Percentiles rank a stretch among this genome's conserved stretches.
phyloP scores from a whole-genome alignment of 2,888 invertebrate genomes.

The Labia minor region DNA sequence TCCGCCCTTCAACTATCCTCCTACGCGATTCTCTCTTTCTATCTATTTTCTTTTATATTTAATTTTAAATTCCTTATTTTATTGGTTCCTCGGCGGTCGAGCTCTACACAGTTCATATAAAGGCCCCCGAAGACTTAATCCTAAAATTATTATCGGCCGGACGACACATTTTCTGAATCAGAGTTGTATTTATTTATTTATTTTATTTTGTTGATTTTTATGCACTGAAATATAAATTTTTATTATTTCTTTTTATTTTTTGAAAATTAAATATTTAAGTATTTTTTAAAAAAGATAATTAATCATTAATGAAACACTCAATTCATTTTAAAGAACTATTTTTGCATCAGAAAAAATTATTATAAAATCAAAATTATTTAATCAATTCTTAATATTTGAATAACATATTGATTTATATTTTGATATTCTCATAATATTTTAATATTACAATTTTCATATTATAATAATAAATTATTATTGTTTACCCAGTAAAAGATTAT shows the following conservation, averaged over 20 bases:
- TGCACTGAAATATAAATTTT: not conserved
- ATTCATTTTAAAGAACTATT: too few species aligned
- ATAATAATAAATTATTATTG: too few species aligned
- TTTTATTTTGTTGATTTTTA: not conserved
- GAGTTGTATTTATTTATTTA: not conserved
- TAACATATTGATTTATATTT: too few species aligned
- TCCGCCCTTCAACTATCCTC: too few species aligned
- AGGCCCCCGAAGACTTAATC: not conserved
- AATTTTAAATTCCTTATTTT: too few species aligned
- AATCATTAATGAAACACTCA: not conserved
- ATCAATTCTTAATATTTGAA: too few species aligned
- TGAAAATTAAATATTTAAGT: constrained; percentile 17
- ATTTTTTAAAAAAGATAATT: not conserved
- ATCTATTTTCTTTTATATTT: not conserved
- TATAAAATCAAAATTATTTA: too few species aligned
- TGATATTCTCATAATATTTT: too few species aligned
- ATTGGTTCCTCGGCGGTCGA: not conserved
- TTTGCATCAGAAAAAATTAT: too few species aligned
- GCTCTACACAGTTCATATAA: not conserved
- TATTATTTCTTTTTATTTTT: constrained; percentile 14
- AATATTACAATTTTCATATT: too few species aligned
- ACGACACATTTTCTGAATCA: constrained; percentile 4
- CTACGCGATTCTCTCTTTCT: not conserved
- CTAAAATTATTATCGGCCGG: not conserved
- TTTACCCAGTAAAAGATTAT: too few species aligned